Base-by-base conservation (phyloP, 2,888 invertebrate genomes). In the Acanthococcus lagerstroemiae region DNA sequence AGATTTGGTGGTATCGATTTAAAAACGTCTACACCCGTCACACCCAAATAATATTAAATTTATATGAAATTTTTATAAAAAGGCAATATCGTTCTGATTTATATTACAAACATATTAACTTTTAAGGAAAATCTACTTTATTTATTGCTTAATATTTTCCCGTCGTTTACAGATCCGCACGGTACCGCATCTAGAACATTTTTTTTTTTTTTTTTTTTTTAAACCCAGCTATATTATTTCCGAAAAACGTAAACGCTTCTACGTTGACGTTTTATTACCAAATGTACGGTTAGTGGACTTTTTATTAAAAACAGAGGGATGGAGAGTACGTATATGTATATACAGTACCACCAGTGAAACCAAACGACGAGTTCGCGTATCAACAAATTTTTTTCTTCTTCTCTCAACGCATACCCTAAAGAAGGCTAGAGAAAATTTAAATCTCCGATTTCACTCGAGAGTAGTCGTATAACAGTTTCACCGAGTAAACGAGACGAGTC, bases 51-150 rank as follows among this genome's bases (percentile, higher is more conserved):
- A 60, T 50, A 60, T 46, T 46, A 60, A 60, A 60, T 60, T 60
- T 60, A 60, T 60, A 60, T 60, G 60, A 60, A 60, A 60, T 60
- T 60, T 60, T 60, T 60, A 60, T 48, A 60, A 60, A 60, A 60
- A 60, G 60, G 60, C 60, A 60, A 60, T 60, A 60, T 60, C 60
- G 50, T 60, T 48, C 60, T 60, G 60, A 60, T 60, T 60, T 60
- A 60, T 60, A 60, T 60, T 48, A 60, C 60, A 60, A 60, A 60
- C 60, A 60, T 60, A 60, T 60, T 60, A 60, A 60, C 60, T 60
- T 60, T 60, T 60, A 60, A 60, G 60, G 60, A 60, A 60, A 60
- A 60, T 60, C 60, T 60, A 60, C 60, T 60, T 60, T 60, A 60
- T 60, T 60, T 60, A 60, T 60, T 60, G 60, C 60, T 60, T 60